phyloP scores from a whole-genome alignment of 1,140 invertebrate species.

The Sinella curviseta region DNA sequence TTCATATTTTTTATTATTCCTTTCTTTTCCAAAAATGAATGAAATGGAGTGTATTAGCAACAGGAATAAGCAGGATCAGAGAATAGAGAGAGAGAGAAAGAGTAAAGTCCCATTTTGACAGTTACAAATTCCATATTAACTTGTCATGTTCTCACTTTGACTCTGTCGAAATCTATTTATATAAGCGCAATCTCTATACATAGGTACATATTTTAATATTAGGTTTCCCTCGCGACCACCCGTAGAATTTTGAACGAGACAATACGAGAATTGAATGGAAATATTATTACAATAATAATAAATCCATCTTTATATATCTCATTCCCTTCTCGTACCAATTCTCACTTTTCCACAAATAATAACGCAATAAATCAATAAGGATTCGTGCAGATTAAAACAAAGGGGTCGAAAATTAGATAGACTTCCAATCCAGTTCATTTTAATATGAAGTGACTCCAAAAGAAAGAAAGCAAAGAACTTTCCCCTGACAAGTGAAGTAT shows the following conservation, averaged over 20 bases:
- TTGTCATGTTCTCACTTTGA: neutral
- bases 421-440: neutral
- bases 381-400: conserved; percentile 6
- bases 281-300: neutral
- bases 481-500: conserved; percentile 10
- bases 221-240: too few relatives aligned
- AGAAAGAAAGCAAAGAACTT: neutral
- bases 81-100: too few relatives aligned
- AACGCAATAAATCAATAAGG: neutral
- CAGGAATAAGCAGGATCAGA: too few relatives aligned
- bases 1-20: too few relatives aligned
- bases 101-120: neutral
- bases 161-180: too few relatives aligned
- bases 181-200: too few relatives aligned
- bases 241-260: neutral
- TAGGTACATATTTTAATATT: too few relatives aligned
- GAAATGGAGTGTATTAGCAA: neutral
- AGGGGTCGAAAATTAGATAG: neutral
- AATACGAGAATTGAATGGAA: neutral
- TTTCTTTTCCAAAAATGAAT: too few relatives aligned
- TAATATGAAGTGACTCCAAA: neutral
- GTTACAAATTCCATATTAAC: conserved; percentile 4
- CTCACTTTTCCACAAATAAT: neutral
- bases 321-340: neutral
- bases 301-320: neutral